Base-by-base conservation (phyloP, 2,888 invertebrate genomes). In the Xestia sexstrigata region DNA sequence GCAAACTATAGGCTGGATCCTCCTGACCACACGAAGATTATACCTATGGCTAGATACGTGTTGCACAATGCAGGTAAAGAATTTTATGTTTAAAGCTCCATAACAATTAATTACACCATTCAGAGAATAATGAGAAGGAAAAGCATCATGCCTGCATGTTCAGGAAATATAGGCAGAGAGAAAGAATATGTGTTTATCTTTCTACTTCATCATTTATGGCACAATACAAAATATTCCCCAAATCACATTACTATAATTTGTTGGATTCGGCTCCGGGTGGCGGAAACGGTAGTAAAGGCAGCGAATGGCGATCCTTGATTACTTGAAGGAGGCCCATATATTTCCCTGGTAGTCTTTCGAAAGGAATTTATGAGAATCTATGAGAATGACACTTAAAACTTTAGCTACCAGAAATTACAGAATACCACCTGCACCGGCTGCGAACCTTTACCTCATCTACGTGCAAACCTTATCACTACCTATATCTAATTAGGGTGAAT, bases 31-130 rank as follows among this genome's bases (percentile, higher is more conserved):
- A 96, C 96, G 49, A 94, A 98, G 87, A 93, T 97, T 26, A 97
- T 98, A 11, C 94, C 97, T 76, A 98, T 98, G 97, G 98, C 98
- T 15, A 96, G 98, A 96, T 98, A 97, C 89, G 97, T 98, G 67
- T 97, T 98, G 73, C 98, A 98, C 91, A 97, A 97, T 89, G 97
- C 97, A 90, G 84, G 85, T 85, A 82, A 78, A n/a, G 26, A 69
- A 1, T 13, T 55, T 39, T 66, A 69, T 60, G 35, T 69, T 68
- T 58, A 23, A 60, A n/a, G 11, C 35, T n/a, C 20, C 30, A 3
- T 39, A 15, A n/a, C 15, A n/a, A 4, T 15, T 39, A 58, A 39
- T 66, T 15, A 26, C n/a, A 63, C 13, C 6, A 35, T 15, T 49
- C 26, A 60, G 7, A 1, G 20, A 49, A 20, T 42, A 52, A 15